Evolutionary conservation across 2,797 vertebrate genomes (phyloP).

Genomic region (Neostethus bicornis): DNA sequence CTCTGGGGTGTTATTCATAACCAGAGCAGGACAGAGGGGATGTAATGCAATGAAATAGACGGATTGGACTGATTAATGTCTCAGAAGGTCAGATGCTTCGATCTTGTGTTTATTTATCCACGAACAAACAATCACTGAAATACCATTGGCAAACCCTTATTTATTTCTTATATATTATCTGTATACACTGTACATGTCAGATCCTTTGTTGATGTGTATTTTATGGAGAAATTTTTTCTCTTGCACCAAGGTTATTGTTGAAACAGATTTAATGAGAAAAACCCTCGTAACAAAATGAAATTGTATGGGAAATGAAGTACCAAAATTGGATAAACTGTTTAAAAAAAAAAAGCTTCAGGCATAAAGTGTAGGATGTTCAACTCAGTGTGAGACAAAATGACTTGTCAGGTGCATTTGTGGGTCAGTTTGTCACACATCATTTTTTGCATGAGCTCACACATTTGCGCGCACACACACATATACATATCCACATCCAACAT

Average conservation of each 20-base stretch:
- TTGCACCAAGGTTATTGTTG: background rate
- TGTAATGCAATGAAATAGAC: conserved; percentile 49
- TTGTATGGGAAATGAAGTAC: conserved; percentile 4
- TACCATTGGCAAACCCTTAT: background rate
- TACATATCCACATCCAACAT: background rate
- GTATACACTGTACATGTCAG: background rate
- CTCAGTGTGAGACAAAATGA: conserved; percentile 31
- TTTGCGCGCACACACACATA: conserved; percentile 1
- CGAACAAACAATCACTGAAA: conserved; percentile 3
- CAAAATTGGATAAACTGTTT: conserved; percentile 3
- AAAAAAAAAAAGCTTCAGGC: conserved; percentile 6
- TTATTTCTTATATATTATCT: background rate
- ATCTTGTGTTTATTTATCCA: conserved; percentile 50
- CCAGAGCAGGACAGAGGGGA: conserved; percentile 59
- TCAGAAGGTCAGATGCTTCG: conserved; percentile 48
- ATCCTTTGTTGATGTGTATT: background rate
- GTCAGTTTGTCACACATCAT: conserved; percentile 58
- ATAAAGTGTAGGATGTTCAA: conserved; percentile 1
- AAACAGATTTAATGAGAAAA: background rate
- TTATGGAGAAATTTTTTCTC: background rate
- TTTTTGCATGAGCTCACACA: conserved; percentile 55
- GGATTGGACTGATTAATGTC: conserved; percentile 68
- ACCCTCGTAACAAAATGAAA: background rate
- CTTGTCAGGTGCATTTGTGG: conserved; percentile 32
- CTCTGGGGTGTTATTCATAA: conserved; percentile 68